Evolutionary conservation across 2,888 invertebrate genomes (phyloP).

Genomic region (Theodoxus fluviatilis): DNA sequence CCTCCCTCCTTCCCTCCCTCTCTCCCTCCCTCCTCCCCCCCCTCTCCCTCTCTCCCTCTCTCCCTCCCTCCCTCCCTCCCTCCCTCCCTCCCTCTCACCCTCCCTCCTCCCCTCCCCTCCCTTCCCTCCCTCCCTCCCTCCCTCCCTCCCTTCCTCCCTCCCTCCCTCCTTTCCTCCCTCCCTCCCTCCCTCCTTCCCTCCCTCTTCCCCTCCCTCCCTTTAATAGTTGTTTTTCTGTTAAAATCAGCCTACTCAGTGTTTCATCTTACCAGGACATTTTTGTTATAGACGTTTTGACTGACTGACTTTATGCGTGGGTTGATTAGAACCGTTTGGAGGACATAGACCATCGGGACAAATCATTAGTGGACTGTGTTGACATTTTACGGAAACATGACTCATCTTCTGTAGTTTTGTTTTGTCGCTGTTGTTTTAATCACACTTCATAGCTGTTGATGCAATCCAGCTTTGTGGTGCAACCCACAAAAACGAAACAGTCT

Average conservation of each 20-base stretch:
- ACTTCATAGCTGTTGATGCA: too few species aligned
- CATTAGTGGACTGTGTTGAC: too few species aligned
- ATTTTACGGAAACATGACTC: too few species aligned
- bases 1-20: neutral
- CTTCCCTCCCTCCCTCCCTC: neutral
- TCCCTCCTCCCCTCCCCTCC: neutral
- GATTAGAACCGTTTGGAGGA: too few species aligned
- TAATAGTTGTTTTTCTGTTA: neutral
- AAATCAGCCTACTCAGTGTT: neutral
- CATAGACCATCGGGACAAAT: too few species aligned
- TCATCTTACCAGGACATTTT: neutral
- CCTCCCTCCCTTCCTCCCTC: constrained; percentile 15
- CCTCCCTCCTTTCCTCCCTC: constrained; percentile 1
- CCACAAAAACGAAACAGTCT: too few species aligned
- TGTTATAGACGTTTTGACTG: too few species aligned
- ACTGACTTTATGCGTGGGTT: too few species aligned
- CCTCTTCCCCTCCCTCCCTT: neutral
- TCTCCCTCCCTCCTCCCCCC: neutral
- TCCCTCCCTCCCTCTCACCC: neutral
- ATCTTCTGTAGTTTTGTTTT: too few species aligned
- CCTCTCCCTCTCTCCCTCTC: neutral
- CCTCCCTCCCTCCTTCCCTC: neutral
- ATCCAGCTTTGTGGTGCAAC: too few species aligned
- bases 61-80: neutral
- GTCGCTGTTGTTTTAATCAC: too few species aligned